phyloP scores from a whole-genome alignment of 2,888 invertebrate genomes.

The Arrhopalites spinosus region DNA sequence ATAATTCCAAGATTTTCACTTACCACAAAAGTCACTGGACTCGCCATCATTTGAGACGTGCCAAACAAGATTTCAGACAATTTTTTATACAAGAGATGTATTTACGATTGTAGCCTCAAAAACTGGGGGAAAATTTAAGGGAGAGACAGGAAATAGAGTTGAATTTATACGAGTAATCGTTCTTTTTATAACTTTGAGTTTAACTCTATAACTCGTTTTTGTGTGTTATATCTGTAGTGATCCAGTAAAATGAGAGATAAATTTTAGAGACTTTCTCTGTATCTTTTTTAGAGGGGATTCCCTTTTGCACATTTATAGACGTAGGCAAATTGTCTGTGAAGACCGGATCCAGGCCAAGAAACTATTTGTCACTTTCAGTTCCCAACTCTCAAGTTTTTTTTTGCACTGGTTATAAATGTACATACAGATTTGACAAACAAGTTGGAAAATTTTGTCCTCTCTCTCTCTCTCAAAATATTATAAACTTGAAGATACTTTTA shows the following conservation, averaged over 20 bases:
- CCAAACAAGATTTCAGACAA: not conserved
- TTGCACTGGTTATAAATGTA: too few relatives aligned
- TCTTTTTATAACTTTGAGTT: not conserved
- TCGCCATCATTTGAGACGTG: conserved; percentile 2
- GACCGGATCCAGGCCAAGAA: conserved; percentile 4
- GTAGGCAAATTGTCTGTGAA: not conserved
- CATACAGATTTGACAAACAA: too few relatives aligned
- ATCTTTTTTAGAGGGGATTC: too few relatives aligned
- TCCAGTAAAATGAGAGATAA: too few relatives aligned
- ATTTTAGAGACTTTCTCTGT: too few relatives aligned
- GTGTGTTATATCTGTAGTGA: too few relatives aligned
- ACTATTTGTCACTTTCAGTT: conserved; percentile 17
- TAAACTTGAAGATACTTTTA: too few relatives aligned
- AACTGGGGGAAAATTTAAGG: not conserved
- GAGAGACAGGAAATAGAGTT: not conserved
- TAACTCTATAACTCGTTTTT: not conserved
- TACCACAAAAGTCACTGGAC: conserved; percentile 23
- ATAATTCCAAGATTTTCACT: conserved; percentile 24
- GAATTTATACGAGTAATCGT: not conserved
- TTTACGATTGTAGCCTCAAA: not conserved
- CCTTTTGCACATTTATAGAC: not conserved
- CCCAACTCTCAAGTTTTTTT: not conserved
- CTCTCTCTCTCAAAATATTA: too few relatives aligned
- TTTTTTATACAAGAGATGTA: not conserved
- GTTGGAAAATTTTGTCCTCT: too few relatives aligned